Evolutionary conservation across 2,113 vertebrate genomes (phyloP), one percentile per base, ranked within the genome.

Genomic region (Laticauda laticaudata): DNA sequence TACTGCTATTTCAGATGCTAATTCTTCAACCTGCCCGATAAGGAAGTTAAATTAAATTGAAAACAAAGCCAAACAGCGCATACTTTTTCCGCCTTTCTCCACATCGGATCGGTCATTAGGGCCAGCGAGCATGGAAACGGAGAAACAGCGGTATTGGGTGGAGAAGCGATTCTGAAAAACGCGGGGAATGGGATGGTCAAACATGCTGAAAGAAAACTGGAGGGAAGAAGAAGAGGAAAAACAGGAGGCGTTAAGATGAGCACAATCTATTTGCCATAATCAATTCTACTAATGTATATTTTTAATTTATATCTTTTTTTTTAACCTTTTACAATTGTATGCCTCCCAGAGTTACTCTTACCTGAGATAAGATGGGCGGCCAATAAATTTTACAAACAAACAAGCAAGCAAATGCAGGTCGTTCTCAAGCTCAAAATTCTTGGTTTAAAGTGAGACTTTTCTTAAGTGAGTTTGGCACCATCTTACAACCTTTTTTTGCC

Each of bases 11-110:
- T 53, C 51, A 53, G 51, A 53, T 53, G 51, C 51, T 53, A 53
- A 53, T 12, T 12, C 51, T 53, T 12, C 85, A 14, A 88, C 51
- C 88, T 94, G 89, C 94, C 90, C 94, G 88, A 95, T 87, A 86
- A 3, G 75, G 34, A 21, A 81, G 18, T 69, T n/a, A 59, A 59
- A 59, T 59, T 12, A 88, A 94, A 97, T 93, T 91, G 64, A 34
- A 90, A 87, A 96, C 94, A 97, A 97, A 94, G 97, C 96, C 94
- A 97, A 97, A 94, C 94, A 45, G 95, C 94, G 97, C 98, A 96
- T 98, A 99, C 99, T 99, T 98, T 99, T 99, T 96, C 99, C 99
- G 97, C 99, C 99, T 98, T 99, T 99, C 97, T 99, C 99, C 96
- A 99, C 99, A 96, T 99, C 99, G 85, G 99, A 99, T 92, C 99